phyloP scores from a whole-genome alignment of 2,888 invertebrate species.

The Odontocolon sp. region DNA sequence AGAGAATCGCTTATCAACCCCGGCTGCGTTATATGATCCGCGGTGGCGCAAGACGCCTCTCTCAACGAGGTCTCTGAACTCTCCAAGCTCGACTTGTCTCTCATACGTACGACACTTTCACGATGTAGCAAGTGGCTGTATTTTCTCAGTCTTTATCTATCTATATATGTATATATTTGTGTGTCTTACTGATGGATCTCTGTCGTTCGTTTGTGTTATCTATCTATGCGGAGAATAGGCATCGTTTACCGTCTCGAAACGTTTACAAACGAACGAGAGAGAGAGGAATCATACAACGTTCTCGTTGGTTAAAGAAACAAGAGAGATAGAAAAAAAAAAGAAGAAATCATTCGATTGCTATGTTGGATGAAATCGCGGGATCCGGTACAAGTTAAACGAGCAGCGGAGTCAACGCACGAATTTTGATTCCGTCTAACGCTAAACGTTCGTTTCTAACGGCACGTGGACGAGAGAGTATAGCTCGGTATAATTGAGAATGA shows the following conservation, averaged over 20 bases:
- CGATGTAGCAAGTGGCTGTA: not conserved
- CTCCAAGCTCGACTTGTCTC: constrained; percentile 50
- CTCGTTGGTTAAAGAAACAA: no score
- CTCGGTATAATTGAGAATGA: constrained; percentile 12
- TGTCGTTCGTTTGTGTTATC: constrained; percentile 49
- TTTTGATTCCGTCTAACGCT: constrained; percentile 56
- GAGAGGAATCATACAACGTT: no score
- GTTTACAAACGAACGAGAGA: constrained; percentile 19
- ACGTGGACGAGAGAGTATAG: constrained; percentile 33
- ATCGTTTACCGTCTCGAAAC: constrained; percentile 42
- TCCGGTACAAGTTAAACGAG: not conserved
- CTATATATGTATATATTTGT: not conserved
- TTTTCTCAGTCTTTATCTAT: constrained; percentile 13
- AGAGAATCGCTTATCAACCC: constrained; percentile 67
- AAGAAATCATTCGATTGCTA: no score
- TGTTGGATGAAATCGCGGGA: constrained; percentile 26
- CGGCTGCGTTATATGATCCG: constrained; percentile 68
- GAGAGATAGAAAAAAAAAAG: no score
- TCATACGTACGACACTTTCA: constrained; percentile 23
- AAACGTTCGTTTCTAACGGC: constrained; percentile 51
- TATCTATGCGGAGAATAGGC: constrained; percentile 35
- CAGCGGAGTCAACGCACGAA: constrained; percentile 59
- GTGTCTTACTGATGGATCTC: constrained; percentile 48
- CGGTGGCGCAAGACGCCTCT: constrained; percentile 69
- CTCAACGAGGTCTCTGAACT: constrained; percentile 73